Evolutionary conservation across 2,888 invertebrate species (phyloP).

Genomic region (Aromia moschata): DNA sequence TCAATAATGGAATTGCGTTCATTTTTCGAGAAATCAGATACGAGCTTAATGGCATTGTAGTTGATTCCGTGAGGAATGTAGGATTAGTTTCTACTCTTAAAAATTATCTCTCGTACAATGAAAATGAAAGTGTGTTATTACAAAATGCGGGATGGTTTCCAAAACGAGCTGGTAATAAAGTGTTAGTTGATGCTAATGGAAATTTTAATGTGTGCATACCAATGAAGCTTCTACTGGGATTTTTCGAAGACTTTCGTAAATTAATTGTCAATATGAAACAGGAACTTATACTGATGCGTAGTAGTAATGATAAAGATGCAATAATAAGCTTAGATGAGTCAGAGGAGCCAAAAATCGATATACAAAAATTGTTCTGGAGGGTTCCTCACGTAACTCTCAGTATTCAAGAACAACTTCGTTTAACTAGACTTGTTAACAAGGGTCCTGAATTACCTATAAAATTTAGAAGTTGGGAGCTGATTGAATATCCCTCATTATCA

Average conservation of each 20-base stretch:
- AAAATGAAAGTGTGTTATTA: constrained; percentile 8
- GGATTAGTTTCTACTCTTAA: constrained; percentile 21
- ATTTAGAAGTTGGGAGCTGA: constrained; percentile 33
- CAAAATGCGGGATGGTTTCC: constrained; percentile 27
- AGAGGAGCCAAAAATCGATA: constrained; percentile 27
- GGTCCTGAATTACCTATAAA: constrained; percentile 21
- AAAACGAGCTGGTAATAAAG: constrained; percentile 12
- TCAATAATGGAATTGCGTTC: constrained; percentile 34
- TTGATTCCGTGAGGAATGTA: constrained; percentile 20
- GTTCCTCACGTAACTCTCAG: constrained; percentile 30
- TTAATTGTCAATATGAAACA: constrained; percentile 4
- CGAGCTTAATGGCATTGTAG: constrained; percentile 36
- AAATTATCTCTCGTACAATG: constrained; percentile 16
- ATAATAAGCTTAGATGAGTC: constrained; percentile 8
- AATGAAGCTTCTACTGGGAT: background rate
- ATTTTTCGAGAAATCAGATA: constrained; percentile 36
- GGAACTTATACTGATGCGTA: constrained; percentile 2
- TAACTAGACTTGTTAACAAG: constrained; percentile 24
- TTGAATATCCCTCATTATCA: constrained; percentile 30
- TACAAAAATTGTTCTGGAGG: constrained; percentile 31
- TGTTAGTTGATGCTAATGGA: constrained; percentile 10
- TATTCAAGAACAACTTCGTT: constrained; percentile 20
- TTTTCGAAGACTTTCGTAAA: constrained; percentile 17
- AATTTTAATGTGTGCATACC: constrained; percentile 25
- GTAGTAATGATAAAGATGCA: constrained; percentile 4